Percentiles rank a stretch among this genome's conserved stretches.
Conservation (phyloP, 2,113 vertebrate genomes). For the Falcunculus frontatus region DNA sequence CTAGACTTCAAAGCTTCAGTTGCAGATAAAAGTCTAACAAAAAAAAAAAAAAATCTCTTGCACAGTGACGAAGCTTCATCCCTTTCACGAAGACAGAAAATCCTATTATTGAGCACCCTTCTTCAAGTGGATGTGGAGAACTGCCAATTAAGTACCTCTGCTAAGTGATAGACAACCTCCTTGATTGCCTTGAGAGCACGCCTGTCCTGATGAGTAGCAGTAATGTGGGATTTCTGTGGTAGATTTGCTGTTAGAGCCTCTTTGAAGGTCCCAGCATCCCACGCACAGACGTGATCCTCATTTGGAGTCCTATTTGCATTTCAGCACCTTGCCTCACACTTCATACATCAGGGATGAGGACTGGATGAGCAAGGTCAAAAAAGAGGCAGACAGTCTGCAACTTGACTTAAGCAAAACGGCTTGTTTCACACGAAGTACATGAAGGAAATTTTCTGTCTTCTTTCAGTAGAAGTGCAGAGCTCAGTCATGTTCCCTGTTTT, state of each 20-base stretch:
- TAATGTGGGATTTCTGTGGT: background rate
- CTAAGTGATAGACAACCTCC: background rate
- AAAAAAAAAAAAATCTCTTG: background rate
- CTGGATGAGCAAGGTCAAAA: background rate
- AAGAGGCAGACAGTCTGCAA: background rate
- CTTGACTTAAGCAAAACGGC: background rate
- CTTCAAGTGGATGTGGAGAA: background rate
- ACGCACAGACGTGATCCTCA: background rate
- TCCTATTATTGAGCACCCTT: background rate
- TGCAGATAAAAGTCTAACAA: background rate
- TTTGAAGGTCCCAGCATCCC: background rate
- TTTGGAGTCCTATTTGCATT: background rate
- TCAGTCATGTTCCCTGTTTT: background rate
- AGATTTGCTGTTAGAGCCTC: background rate
- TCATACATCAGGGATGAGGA: background rate
- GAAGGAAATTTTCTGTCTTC: background rate
- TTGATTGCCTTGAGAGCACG: background rate
- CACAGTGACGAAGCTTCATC: background rate
- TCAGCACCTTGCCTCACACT: background rate
- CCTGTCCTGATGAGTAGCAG: background rate
- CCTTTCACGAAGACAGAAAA: background rate
- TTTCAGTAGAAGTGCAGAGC: background rate
- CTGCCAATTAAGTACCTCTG: background rate
- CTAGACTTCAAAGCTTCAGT: background rate
- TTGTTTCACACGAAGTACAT: background rate